Evolutionary conservation across 2,113 vertebrate genomes (phyloP), one percentile per base, ranked within the genome.

Genomic region (Suncus etruscus): DNA sequence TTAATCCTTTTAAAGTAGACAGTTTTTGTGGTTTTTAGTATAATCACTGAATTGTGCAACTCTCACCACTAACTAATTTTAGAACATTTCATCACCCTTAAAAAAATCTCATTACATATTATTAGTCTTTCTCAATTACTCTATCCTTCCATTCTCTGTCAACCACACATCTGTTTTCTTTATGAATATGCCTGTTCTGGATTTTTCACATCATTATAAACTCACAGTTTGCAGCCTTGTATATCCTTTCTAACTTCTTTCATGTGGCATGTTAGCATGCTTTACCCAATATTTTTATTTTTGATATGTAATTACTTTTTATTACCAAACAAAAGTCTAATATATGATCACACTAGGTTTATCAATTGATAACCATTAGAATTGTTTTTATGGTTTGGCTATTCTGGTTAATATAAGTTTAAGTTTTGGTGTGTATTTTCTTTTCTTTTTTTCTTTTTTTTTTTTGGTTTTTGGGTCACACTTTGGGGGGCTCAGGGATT

Each of bases 261-360:
- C 61, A 87, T 0, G 58, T 31, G 68, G 32, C 39, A 24, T 24
- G 29, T 66, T 70, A 29, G 77, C 24, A 65, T 72, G n/a, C 18
- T 66, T 80, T 20, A 65, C 14, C 58, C 31, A 61, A 61, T 66
- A 66, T 66, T 66, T 20, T 66, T 27, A 78, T 61, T 9, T 22
- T 75, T 63, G 69, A 12, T 88, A 80, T 25, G 39, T 83, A 45
- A 87, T n/a, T 68, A 31, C 4, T 51, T 84, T 89, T 74, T 31
- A 69, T 91, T 9, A n/a, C 3, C 88, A 8, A 88, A 50, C 32
- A 88, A 80, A 45, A 75, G 27, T 20, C 6, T 31, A 74, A 8
- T 45, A 2, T 45, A 69, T 74, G 4, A 4, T 27, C 31, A 39
- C 32, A 51, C 1, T 20, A 75, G n/a, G 69, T 75, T 74, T 66